Base-by-base conservation (phyloP, 1,140 invertebrate genomes). In the Carposina sasakii region DNA sequence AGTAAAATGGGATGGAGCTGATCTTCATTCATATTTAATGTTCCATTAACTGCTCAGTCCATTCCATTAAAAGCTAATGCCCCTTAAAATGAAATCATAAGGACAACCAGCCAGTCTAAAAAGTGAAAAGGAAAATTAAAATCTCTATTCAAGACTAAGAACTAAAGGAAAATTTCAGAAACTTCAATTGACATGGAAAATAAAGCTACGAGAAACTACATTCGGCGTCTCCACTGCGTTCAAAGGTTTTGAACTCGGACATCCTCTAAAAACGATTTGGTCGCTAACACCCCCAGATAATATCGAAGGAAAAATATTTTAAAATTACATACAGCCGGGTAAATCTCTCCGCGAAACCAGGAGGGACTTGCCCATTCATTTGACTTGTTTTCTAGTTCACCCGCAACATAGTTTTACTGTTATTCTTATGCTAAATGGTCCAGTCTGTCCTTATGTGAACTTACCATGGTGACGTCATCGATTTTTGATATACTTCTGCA, bases 391-490 rank as follows among this genome's bases (percentile, higher is more conserved):
- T n/a, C n/a, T n/a, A n/a, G n/a, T n/a, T n/a, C n/a, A n/a, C n/a
- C n/a, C n/a, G n/a, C n/a, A n/a, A n/a, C n/a, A n/a, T n/a, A n/a
- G 52, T 57, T 67, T 55, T 65, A 52, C 58, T 67, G 57, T 65
- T 42, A 23, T 15, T 34, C 74, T 71, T 72, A 77, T 48, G 60
- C 71, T 81, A 79, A 53, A 69, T 67, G 67, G 69, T 58, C 72
- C 67, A 69, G 71, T 71, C 67, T 60, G 70, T 65, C 56, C 52
- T 54, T 71, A 71, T 66, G 71, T 71, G 66, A 78, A 94, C 94
- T 95, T 96, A 96, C 94, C 96, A 97, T 97, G 73, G 95, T 97
- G 87, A 97, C 95, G 90, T 98, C 96, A 93, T 97, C 95, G 89
- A 98, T 97, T 92, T 96, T 97, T 87, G 94, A 96, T 90, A 97